Evolutionary conservation across 1,140 invertebrate species (phyloP).

Genomic region (Maconellicoccus hirsutus): DNA sequence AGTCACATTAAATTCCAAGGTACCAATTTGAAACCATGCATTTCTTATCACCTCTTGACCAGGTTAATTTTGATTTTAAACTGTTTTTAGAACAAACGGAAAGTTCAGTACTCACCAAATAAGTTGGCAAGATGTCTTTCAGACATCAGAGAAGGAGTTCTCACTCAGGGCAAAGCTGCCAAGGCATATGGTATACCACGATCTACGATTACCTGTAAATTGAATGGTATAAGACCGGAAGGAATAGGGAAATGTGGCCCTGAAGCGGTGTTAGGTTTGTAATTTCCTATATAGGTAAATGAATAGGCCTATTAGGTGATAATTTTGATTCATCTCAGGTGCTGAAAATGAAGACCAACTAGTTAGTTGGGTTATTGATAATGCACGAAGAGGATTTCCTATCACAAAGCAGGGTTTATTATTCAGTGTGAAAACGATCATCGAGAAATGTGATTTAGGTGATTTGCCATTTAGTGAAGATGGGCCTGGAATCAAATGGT

Average conservation of each 20-base stretch:
- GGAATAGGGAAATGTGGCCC: not conserved
- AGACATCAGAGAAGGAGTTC: constrained; percentile 15
- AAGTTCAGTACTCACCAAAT: not conserved
- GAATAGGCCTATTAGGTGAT: not conserved
- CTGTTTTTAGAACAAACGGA: not conserved
- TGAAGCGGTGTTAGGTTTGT: constrained; percentile 12
- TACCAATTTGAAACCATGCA: too few species aligned
- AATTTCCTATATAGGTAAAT: not conserved
- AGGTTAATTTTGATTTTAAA: too few species aligned
- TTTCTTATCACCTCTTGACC: too few species aligned
- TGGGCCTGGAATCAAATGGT: constrained; percentile 24
- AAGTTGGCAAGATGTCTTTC: not conserved
- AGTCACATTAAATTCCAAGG: too few species aligned
- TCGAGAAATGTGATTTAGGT: not conserved
- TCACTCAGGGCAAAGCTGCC: not conserved
- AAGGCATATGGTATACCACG: not conserved
- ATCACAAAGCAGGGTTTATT: not conserved
- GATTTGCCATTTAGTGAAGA: constrained; percentile 15
- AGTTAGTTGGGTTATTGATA: not conserved
- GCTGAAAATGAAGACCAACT: not conserved
- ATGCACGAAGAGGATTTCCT: constrained; percentile 1
- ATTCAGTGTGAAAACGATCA: not conserved
- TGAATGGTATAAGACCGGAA: not conserved
- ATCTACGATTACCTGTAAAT: constrained; percentile 11
- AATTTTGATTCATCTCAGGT: not conserved